Percentiles rank a stretch among this genome's conserved stretches.
Evolutionary conservation across 2,113 vertebrate genomes (phyloP).

Genomic region (Coregonus clupeaformis): DNA sequence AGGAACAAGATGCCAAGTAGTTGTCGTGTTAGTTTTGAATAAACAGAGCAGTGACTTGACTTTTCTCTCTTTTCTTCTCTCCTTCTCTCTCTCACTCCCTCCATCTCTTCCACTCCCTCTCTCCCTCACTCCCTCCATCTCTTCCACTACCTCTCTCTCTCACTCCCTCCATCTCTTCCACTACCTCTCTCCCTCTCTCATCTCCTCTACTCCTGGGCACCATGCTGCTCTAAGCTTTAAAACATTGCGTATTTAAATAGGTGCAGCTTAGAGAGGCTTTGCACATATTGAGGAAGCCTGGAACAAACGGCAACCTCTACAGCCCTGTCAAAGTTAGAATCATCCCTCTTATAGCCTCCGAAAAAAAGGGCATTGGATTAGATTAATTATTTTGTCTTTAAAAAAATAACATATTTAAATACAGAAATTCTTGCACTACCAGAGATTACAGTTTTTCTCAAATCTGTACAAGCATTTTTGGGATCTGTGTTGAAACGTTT

Average conservation of each 20-base stretch:
- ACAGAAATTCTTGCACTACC: constrained; percentile 6
- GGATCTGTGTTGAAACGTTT: too few relatives aligned
- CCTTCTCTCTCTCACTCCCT: not conserved
- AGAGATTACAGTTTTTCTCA: not conserved
- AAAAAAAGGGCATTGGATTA: constrained; percentile 44
- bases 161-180: not conserved
- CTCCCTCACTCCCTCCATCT: not conserved
- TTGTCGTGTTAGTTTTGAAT: constrained; percentile 70
- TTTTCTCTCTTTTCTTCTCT: constrained; percentile 4
- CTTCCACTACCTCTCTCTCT: not conserved
- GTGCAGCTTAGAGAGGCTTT: constrained; percentile 58
- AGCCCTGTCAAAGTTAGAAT: constrained; percentile 65
- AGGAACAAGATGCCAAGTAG: constrained; percentile 67
- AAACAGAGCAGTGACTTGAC: constrained; percentile 62
- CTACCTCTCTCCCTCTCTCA: not conserved
- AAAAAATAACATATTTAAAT: constrained; percentile 14
- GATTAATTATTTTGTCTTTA: constrained; percentile 42
- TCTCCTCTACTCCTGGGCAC: constrained; percentile 54
- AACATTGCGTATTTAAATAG: constrained; percentile 64
- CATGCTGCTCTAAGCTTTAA: constrained; percentile 67
- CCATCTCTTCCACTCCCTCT: constrained; percentile 11
- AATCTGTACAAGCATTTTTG: too few relatives aligned
- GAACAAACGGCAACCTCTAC: constrained; percentile 65
- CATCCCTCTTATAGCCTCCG: constrained; percentile 54
- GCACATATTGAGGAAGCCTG: constrained; percentile 53